Evolutionary conservation across 2,888 invertebrate species (phyloP).

Genomic region (Thumatha senex): DNA sequence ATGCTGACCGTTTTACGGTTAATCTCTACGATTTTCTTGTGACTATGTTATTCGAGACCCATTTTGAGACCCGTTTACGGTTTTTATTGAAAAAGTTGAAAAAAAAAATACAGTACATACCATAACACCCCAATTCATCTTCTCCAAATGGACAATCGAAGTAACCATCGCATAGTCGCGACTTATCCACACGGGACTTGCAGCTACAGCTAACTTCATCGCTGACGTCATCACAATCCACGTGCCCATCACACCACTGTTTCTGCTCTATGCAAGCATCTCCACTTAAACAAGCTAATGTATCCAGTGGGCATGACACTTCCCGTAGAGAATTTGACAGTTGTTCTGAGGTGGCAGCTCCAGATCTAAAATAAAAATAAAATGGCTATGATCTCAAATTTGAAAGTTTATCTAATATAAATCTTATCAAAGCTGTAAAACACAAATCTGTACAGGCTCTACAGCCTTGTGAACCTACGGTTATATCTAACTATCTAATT

Average conservation of each 20-base stretch:
- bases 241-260: conserved; percentile 88
- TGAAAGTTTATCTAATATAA: too few species aligned
- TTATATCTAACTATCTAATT: too few species aligned
- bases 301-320: conserved; percentile 54
- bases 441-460: too few species aligned
- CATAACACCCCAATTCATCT: conserved; percentile 91
- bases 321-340: conserved; percentile 46
- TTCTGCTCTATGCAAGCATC: conserved; percentile 79
- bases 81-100: too few species aligned
- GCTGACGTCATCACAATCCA: conserved; percentile 90
- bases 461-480: too few species aligned
- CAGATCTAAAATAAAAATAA: conserved; percentile 34
- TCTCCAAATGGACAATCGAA: conserved; percentile 92
- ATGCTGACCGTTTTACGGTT: too few species aligned
- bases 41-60: too few species aligned
- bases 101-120: conserved; percentile 77
- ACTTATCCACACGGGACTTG: conserved; percentile 85
- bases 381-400: neutral
- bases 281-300: conserved; percentile 56
- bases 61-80: too few species aligned
- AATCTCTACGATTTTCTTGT: too few species aligned
- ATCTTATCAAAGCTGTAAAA: too few species aligned
- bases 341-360: conserved; percentile 24
- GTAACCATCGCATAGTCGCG: conserved; percentile 91
- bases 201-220: conserved; percentile 91